Evolutionary conservation across 2,888 invertebrate genomes (phyloP), one percentile per base, ranked within the genome.

Genomic region (Cerastoderma edule): DNA sequence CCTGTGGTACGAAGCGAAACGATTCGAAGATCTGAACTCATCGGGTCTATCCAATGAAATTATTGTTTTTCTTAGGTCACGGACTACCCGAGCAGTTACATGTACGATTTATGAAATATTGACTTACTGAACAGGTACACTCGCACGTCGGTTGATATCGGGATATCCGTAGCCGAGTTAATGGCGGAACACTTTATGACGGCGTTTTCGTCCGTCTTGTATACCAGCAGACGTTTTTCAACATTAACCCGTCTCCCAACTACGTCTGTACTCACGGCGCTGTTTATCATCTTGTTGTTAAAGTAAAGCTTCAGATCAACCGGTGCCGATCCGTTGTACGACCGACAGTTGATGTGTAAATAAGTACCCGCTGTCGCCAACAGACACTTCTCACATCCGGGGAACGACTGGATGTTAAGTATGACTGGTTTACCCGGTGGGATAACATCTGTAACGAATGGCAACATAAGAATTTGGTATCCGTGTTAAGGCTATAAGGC

Each of bases 301-400:
- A 39, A 24, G 39, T 39, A 60, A 16, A 60, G 39, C 24, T 60
- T 39, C 4, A 60, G 27, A n/a, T 60, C 60, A 10, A 60, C 60
- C 5, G 60, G 60, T 19, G 60, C 60, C 5, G 60, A 60, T 5
- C 60, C 60, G 33, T 60, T 60, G 30, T 60, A 60, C n/a, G 60
- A 60, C 16, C 8, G 10, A 60, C 60, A 60, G 3, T 13, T 35
- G 5, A 60, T 60, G 10, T 16, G n/a, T 6, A 60, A 33, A 2
- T 1, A 16, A 24, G 10, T 33, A 39, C 39, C 60, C 16, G 60
- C 24, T n/a, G 39, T 27, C 6, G 60, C 60, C 13, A 60, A 10
- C 10, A 60, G 33, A 24, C 60, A 60, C 24, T 39, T 60, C 22
- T 22, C 39, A 60, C 60, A 60, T n/a, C 60, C 60, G 10, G n/a